Percentiles rank a stretch among this genome's conserved stretches.
phyloP scores from a whole-genome alignment of 2,113 vertebrate species.

The Mirounga angustirostris region DNA sequence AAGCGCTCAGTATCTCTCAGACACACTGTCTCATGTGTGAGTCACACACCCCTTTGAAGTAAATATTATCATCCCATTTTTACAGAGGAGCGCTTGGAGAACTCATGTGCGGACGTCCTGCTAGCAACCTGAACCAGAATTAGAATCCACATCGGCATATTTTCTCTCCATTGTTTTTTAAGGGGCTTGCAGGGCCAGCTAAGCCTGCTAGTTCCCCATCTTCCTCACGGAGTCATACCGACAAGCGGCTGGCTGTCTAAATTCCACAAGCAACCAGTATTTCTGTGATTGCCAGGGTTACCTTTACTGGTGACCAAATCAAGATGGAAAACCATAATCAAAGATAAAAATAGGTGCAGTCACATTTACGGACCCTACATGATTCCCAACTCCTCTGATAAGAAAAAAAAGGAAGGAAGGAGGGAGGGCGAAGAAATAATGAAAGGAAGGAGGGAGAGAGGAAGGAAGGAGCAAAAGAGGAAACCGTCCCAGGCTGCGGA shows the following conservation, averaged over 20 bases:
- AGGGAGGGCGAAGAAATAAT: background rate
- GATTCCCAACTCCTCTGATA: background rate
- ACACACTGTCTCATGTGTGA: background rate
- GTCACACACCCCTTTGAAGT: background rate
- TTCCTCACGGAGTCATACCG: background rate
- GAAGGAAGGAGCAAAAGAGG: background rate
- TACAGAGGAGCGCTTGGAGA: background rate
- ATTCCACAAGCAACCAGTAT: background rate
- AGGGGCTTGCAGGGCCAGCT: background rate
- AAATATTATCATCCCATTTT: background rate
- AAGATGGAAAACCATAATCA: background rate
- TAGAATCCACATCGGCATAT: background rate
- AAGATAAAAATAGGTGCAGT: background rate
- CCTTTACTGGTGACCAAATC: background rate
- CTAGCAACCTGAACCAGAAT: background rate
- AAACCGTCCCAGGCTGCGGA: background rate
- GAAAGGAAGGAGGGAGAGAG: background rate
- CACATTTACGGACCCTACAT: background rate
- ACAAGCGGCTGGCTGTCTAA: rapidly evolving
- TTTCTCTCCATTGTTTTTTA: background rate
- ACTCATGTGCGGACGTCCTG: rapidly evolving
- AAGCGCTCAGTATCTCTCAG: background rate
- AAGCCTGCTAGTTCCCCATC: background rate
- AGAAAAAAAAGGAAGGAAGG: too few relatives aligned
- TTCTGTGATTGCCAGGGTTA: background rate